Evolutionary conservation across 1,140 invertebrate species (phyloP), one percentile per base, ranked within the genome.

Genomic region (Pseudomyrmex dendroicus): DNA sequence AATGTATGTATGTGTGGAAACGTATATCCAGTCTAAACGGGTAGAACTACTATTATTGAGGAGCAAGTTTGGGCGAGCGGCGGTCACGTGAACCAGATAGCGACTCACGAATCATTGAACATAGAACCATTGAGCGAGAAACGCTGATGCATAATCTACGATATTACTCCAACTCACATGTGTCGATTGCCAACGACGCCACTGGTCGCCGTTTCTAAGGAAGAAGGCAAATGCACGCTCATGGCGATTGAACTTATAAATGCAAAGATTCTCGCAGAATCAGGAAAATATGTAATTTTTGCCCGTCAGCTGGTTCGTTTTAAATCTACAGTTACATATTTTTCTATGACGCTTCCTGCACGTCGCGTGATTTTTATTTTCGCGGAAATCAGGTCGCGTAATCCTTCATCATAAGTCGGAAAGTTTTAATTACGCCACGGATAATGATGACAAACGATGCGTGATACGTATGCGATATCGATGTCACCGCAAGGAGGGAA

Each of bases 71-170:
- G 54, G 35, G 20, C 57, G 73, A 87, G 85, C 70, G 50, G 56
- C 85, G 68, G 86, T 87, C 86, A 86, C 82, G 74, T 80, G 86
- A 15, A 87, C 73, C 86, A 87, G 86, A 87, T 87, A 87, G 84
- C 78, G 73, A 80, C 84, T 84, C 73, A 80, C 86, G 86, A 87
- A 80, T 87, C 86, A 84, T 66, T 84, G 86, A 86, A 64, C 85
- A 87, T 57, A 35, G 46, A 86, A 20, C 68, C 63, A 84, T 73
- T 84, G 73, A 66, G 50, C 82, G 82, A 87, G 86, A 87, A 87
- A 84, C 82, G 73, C 54, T 64, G 85, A 87, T 87, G 85, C 70
- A 87, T 80, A 87, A 87, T 87, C 86, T 63, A 84, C 52, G 82
- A 13, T 87, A 87, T 86, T 87, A 78, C 85, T 86, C 73, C 25